Percentiles rank a stretch among this genome's conserved stretches.
Conservation (phyloP, 2,888 invertebrate species). For the Heterodera filipjevi region DNA sequence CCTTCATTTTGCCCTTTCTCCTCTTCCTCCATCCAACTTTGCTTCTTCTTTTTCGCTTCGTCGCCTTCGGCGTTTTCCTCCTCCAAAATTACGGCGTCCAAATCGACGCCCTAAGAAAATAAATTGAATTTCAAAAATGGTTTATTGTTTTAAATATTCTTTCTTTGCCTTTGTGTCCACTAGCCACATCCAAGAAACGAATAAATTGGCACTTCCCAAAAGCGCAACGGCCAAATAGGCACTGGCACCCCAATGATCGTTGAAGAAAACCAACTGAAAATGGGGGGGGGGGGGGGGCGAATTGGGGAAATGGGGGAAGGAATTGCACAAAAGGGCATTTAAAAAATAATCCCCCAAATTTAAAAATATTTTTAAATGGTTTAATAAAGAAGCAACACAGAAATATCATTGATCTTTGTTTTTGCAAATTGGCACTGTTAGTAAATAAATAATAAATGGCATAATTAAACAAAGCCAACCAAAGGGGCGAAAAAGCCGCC, state of each 20-base stretch:
- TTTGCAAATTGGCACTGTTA: not conserved
- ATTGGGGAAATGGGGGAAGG: too few species aligned
- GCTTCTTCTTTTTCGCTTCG: slow-evolving; percentile 4
- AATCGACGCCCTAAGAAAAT: slow-evolving; percentile 29
- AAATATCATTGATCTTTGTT: not conserved
- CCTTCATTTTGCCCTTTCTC: not conserved
- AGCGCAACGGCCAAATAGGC: slow-evolving; percentile 56
- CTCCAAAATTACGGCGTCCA: slow-evolving; percentile 39
- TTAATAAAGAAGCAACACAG: too few species aligned
- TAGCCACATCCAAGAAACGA: slow-evolving; percentile 45
- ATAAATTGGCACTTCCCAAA: slow-evolving; percentile 53
- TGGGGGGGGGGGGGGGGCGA: not conserved
- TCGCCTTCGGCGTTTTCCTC: not conserved
- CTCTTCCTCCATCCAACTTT: not conserved
- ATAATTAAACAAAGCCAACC: not conserved
- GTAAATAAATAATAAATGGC: not conserved
- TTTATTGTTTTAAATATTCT: not conserved
- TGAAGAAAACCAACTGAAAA: slow-evolving; percentile 56
- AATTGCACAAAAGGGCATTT: too few species aligned
- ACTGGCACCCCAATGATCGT: slow-evolving; percentile 52
- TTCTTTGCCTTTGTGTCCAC: slow-evolving; percentile 41
- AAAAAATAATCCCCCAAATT: slow-evolving; percentile 1
- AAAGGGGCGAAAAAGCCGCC: slow-evolving; percentile 47
- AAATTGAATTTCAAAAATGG: not conserved
- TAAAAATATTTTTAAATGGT: too few species aligned